phyloP scores from a whole-genome alignment of 1,140 invertebrate species.

The Apis mellifera region DNA sequence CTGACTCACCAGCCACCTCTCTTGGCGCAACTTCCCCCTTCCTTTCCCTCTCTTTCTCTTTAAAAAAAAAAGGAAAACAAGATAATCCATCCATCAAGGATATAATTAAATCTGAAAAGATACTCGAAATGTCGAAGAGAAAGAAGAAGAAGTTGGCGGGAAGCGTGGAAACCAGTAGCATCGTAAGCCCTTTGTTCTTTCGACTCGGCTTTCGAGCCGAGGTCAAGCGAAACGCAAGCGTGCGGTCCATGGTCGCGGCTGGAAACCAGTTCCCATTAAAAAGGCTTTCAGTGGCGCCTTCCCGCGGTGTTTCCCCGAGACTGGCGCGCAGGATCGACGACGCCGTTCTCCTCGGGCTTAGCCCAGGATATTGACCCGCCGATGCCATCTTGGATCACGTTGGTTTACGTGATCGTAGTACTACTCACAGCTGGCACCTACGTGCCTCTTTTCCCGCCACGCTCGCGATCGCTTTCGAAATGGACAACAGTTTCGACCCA shows the following conservation, averaged over 20 bases:
- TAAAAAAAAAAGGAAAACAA: too few relatives aligned
- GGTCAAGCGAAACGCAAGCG: conserved; percentile 60
- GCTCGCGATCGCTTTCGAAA: conserved; percentile 49
- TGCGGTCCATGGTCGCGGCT: conserved; percentile 58
- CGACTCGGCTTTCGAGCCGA: conserved; percentile 47
- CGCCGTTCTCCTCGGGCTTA: conserved; percentile 50
- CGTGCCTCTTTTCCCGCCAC: conserved; percentile 42
- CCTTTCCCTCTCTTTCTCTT: too few relatives aligned
- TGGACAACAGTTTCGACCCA: conserved; percentile 32
- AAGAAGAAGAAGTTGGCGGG: background rate
- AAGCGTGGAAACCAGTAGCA: conserved; percentile 30
- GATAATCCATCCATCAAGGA: too few relatives aligned
- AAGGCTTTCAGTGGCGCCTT: conserved; percentile 61
- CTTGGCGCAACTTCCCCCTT: too few relatives aligned
- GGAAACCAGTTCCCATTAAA: conserved; percentile 62
- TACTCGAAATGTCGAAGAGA: background rate
- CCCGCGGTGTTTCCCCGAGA: conserved; percentile 38
- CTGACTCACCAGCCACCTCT: background rate
- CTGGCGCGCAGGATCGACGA: conserved; percentile 17
- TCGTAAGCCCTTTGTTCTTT: conserved; percentile 57
- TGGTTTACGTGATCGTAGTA: conserved; percentile 69
- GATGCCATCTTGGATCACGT: conserved; percentile 71
- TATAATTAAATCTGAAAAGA: too few relatives aligned
- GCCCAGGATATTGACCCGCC: conserved; percentile 72
- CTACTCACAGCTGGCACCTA: conserved; percentile 69